Evolutionary conservation across 2,888 invertebrate species (phyloP).

Genomic region (Xanthorhoe designata): DNA sequence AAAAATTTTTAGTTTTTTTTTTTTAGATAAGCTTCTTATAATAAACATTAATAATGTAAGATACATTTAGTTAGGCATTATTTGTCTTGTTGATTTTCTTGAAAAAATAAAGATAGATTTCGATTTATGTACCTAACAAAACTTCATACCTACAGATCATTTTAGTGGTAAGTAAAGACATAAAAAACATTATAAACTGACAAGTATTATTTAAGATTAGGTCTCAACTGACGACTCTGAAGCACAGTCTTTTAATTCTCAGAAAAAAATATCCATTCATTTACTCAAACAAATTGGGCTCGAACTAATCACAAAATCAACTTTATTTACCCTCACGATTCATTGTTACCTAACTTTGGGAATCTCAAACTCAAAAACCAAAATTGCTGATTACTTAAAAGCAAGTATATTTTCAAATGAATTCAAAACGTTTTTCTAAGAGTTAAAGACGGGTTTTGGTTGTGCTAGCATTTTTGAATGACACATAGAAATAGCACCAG

Average conservation of each 20-base stretch:
- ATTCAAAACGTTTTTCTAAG: conserved; percentile 11
- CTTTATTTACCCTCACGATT: conserved; percentile 11
- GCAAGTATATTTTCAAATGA: conserved; percentile 4
- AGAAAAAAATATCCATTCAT: neutral
- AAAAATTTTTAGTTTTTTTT: too few relatives aligned
- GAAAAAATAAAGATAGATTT: too few relatives aligned
- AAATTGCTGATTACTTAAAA: conserved; percentile 27
- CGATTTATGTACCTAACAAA: too few relatives aligned
- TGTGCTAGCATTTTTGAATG: conserved; percentile 40
- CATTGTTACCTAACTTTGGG: conserved; percentile 23
- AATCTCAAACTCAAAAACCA: conserved; percentile 29
- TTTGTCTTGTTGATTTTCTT: too few relatives aligned
- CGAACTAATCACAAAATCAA: conserved; percentile 1
- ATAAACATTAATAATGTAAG: too few relatives aligned
- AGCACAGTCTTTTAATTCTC: neutral
- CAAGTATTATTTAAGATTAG: too few relatives aligned
- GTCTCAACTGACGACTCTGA: too few relatives aligned
- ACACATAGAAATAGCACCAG: conserved; percentile 53
- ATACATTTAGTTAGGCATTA: too few relatives aligned
- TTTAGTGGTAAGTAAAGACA: too few relatives aligned
- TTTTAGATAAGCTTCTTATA: too few relatives aligned
- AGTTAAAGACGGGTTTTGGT: conserved; percentile 14
- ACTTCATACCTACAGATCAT: too few relatives aligned
- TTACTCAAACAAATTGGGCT: neutral
- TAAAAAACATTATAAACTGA: too few relatives aligned